These are phyloP conservation scores for Sesia apiformis DNA, from an alignment of 2,888 invertebrate genomes.

Conservation along the genomic window DNA sequence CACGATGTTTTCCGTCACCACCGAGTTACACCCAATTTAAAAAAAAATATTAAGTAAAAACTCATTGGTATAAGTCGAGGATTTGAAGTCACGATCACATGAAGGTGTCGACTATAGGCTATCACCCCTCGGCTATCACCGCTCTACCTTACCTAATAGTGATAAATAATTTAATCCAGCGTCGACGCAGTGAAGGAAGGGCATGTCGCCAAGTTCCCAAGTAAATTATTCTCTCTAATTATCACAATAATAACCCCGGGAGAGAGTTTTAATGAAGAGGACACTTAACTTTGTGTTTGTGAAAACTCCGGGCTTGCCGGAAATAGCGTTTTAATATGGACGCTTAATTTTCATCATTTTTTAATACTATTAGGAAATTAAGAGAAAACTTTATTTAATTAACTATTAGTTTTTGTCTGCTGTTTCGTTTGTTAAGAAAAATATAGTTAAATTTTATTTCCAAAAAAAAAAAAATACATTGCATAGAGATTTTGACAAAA, in stretches of 20 bases:
- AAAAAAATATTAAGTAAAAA: too few relatives aligned
- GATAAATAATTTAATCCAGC: not conserved
- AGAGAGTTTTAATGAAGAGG: slow-evolving; percentile 18
- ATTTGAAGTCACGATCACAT: too few relatives aligned
- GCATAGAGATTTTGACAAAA: too few relatives aligned
- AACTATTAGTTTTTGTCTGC: not conserved
- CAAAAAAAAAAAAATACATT: too few relatives aligned
- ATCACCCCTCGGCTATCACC: too few relatives aligned
- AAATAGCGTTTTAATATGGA: too few relatives aligned
- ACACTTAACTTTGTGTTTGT: slow-evolving; percentile 27
- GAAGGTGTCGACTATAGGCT: too few relatives aligned
- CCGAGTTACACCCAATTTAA: too few relatives aligned
- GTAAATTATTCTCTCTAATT: slow-evolving; percentile 40
- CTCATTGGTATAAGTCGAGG: too few relatives aligned
- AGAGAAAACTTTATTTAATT: not conserved
- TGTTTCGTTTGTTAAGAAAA: not conserved
- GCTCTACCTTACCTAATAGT: too few relatives aligned
- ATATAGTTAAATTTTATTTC: too few relatives aligned
- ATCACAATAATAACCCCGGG: slow-evolving; percentile 39
- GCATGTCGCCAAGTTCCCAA: slow-evolving; percentile 8
- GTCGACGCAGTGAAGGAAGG: not conserved
- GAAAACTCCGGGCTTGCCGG: slow-evolving; percentile 2
- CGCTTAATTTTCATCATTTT: not conserved
- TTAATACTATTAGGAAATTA: not conserved
- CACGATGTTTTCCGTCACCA: too few relatives aligned